Conservation (phyloP, 2,797 vertebrate species). For the Protosalanx chinensis region DNA sequence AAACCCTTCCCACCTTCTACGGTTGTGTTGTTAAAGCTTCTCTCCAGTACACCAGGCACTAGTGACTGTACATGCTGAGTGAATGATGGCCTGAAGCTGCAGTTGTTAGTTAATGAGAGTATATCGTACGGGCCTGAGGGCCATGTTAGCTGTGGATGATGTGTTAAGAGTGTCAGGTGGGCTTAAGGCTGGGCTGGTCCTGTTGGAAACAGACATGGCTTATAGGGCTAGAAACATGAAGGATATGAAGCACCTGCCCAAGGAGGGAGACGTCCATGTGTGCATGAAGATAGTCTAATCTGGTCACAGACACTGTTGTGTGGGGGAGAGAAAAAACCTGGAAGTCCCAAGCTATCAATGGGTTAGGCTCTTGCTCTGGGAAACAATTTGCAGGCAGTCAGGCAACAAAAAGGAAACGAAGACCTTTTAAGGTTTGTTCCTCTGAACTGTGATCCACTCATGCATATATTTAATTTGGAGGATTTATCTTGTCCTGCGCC, state of each 20-base stretch:
- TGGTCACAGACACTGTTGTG: constrained; percentile 56
- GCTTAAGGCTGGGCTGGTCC: constrained; percentile 65
- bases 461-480: constrained; percentile 41
- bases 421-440: constrained; percentile 22
- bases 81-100: constrained; percentile 24
- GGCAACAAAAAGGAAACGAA: constrained; percentile 29
- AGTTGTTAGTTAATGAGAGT: constrained; percentile 50
- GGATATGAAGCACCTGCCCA: constrained; percentile 38
- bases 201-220: constrained; percentile 67
- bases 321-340: constrained; percentile 1
- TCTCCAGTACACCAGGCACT: no score
- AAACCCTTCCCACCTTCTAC: no score
- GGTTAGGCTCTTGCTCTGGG: constrained; percentile 49
- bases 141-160: constrained; percentile 39
- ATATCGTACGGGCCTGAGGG: constrained; percentile 43
- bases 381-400: constrained; percentile 52
- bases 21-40: no score
- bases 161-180: constrained; percentile 61
- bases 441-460: constrained; percentile 35
- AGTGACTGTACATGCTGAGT: no score
- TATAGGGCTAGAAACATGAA: constrained; percentile 35
- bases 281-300: constrained; percentile 69
- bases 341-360: constrained; percentile 45
- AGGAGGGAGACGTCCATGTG: constrained; percentile 72
- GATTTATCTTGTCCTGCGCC: constrained; percentile 31